Evolutionary conservation across 92 coral and sea anemone species (phyloP), one percentile per base, ranked within the genome.

Genomic region (Porites rus): DNA sequence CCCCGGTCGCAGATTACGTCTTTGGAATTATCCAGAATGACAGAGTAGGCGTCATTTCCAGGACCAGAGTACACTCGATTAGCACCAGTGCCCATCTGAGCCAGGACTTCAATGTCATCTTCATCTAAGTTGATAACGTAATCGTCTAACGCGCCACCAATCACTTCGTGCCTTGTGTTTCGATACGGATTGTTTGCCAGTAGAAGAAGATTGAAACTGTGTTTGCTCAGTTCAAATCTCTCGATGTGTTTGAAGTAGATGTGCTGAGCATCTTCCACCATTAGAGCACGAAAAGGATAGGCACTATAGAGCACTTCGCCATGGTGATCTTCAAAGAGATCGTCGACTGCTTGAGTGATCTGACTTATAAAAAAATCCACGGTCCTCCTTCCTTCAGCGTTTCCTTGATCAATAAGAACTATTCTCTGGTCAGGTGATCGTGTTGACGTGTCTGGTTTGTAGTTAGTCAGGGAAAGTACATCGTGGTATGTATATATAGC

Each of bases 201-300:
- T 6, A 78, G 51, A 17, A 78, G 72, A n/a, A 78, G 69, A 43
- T 78, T 78, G 7, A 62, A 19, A 1, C 50, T 12, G 56, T 60
- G 58, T 51, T 78, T 51, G 83, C 83, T 78, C 72, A 78, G 56
- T 28, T 78, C 83, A 62, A 78, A 78, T 20, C 83, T 61, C 28
- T 28, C 83, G 3, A 77, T 77, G 10, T 16, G 19, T 31, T 60
- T 22, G 70, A 77, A 77, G n/a, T 53, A n/a, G 50, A 77, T 77
- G 51, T 68, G 58, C 18, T 28, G 62, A 16, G 59, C 51, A 4
- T 24, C 74, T 25, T 60, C n/a, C 8, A 22, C 70, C 70, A 16
- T 24, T 1, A 22, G 70, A 28, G 21, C 19, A 18, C 70, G 31
- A 19, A 17, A 43, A n/a, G 52, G 51, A 24, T 25, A 0, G 10